These are phyloP conservation scores for Acanthurus leucopareius DNA, from an alignment of 2,797 vertebrate genomes.

Conservation along the genomic window DNA sequence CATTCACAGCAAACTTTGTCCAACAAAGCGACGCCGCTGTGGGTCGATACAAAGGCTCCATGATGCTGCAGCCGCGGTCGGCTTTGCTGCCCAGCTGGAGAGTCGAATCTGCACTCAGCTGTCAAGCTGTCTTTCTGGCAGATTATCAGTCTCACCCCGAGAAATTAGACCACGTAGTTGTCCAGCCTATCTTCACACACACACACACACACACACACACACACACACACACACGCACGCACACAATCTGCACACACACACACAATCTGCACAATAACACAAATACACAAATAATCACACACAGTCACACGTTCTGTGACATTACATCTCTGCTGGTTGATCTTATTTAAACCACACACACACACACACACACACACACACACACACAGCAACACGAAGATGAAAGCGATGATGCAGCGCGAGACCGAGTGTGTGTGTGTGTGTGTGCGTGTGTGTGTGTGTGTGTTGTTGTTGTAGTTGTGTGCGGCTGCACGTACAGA, in stretches of 20 bases:
- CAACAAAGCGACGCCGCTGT: neutral
- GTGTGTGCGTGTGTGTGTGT: slow-evolving; percentile 40
- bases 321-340: slow-evolving; percentile 64
- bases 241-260: too few species aligned
- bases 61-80: slow-evolving; percentile 29
- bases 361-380: slow-evolving; percentile 31
- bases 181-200: slow-evolving; percentile 48
- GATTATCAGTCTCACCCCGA: slow-evolving; percentile 59
- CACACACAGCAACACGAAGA: slow-evolving; percentile 33
- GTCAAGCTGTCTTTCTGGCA: slow-evolving; percentile 55
- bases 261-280: too few species aligned
- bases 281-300: too few species aligned
- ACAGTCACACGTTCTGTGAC: slow-evolving; percentile 30
- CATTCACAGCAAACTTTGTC: slow-evolving; percentile 14
- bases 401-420: slow-evolving; percentile 53
- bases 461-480: neutral
- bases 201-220: neutral
- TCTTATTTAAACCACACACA: slow-evolving; percentile 66
- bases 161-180: slow-evolving; percentile 61
- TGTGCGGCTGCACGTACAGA: slow-evolving; percentile 12
- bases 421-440: slow-evolving; percentile 24
- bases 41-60: slow-evolving; percentile 29
- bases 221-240: too few species aligned
- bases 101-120: slow-evolving; percentile 33
- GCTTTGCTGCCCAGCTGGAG: slow-evolving; percentile 41